Percentiles rank a stretch among this genome's conserved stretches.
Conservation (phyloP, 2,888 invertebrate species). For the Rhagonycha lutea region DNA sequence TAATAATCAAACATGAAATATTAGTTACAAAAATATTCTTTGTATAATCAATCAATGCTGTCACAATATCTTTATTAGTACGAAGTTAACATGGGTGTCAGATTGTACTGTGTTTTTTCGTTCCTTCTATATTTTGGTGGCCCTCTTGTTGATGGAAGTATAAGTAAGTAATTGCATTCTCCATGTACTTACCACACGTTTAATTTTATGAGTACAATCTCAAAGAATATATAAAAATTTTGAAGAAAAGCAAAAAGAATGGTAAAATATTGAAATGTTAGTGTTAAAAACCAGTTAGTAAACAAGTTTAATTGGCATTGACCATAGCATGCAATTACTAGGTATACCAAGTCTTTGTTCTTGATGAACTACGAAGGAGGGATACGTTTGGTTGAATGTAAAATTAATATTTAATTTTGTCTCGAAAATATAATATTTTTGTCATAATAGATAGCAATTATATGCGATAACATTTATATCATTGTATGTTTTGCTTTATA, state of each 20-base stretch:
- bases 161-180: neutral
- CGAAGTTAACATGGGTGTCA: neutral
- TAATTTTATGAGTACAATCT: neutral
- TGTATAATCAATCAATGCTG: neutral
- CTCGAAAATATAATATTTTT: neutral
- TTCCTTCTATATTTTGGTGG: neutral
- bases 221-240: neutral
- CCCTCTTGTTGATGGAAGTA: neutral
- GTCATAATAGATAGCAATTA: neutral
- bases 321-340: neutral
- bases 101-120: neutral
- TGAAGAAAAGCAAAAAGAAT: neutral
- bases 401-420: neutral
- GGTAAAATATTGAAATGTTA: neutral
- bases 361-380: neutral
- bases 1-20: neutral
- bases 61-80: neutral
- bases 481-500: neutral
- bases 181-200: neutral
- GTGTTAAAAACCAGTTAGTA: neutral
- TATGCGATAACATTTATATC: neutral
- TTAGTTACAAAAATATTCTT: neutral
- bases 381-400: neutral
- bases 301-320: neutral
- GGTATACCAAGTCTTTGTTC: neutral